phyloP scores from a whole-genome alignment of 2,113 vertebrate genomes.

The Vulpes ferrilata region DNA sequence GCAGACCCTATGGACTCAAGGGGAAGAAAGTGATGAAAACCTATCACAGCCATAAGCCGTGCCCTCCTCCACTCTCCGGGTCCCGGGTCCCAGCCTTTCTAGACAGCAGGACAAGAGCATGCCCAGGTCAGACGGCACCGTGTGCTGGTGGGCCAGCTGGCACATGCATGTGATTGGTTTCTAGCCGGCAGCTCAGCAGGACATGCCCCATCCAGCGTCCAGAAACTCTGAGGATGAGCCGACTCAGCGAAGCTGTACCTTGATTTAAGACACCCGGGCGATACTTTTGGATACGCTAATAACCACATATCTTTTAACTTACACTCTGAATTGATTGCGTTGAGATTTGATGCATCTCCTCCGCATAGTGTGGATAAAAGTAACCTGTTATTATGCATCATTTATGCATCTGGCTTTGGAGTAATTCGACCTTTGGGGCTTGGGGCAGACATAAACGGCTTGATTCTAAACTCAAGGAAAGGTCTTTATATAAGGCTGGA shows the following conservation, averaged over 20 bases:
- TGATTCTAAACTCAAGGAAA: background rate
- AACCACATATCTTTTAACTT: background rate
- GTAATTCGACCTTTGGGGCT: background rate
- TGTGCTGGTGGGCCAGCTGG: background rate
- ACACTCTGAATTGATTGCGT: too few species aligned
- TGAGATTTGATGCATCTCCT: background rate
- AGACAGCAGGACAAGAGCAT: background rate
- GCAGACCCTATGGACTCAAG: background rate
- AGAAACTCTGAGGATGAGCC: background rate
- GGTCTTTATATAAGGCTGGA: accelerated
- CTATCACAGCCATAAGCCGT: accelerated
- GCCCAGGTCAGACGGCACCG: background rate
- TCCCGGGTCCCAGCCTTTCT: background rate
- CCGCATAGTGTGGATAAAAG: background rate
- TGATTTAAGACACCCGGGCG: background rate
- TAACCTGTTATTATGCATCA: accelerated
- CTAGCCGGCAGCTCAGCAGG: background rate
- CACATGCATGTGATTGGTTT: accelerated
- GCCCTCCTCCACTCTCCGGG: background rate
- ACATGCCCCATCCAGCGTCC: background rate
- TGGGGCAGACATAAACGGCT: background rate
- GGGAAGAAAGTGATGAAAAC: background rate
- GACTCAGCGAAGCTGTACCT: background rate
- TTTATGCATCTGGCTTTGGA: background rate
- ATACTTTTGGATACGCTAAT: background rate